Evolutionary conservation across 1,140 invertebrate genomes (phyloP).

Genomic region (Ceratoteleas bidentatus): DNA sequence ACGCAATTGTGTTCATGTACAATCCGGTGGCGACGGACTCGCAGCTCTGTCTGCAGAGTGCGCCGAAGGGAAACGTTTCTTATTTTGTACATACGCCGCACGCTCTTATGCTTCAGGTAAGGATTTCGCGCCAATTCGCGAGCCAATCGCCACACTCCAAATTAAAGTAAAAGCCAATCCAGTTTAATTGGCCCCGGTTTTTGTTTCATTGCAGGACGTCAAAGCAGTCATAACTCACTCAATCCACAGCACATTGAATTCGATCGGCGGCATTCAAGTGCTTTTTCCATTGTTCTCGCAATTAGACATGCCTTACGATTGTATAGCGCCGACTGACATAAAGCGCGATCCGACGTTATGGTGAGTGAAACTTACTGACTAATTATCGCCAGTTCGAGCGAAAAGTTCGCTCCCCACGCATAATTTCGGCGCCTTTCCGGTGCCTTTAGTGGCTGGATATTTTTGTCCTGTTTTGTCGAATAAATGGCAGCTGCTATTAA

Average conservation of each 20-base stretch:
- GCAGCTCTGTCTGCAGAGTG: conserved; percentile 98
- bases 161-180: not conserved
- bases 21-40: conserved; percentile 99
- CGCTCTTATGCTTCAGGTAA: conserved; percentile 98
- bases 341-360: conserved; percentile 93
- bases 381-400: no score
- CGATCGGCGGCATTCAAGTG: conserved; percentile 99
- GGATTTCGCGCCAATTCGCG: not conserved
- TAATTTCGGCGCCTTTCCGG: no score
- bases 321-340: conserved; percentile 86
- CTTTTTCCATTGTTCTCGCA: conserved; percentile 99
- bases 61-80: conserved; percentile 96
- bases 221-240: conserved; percentile 99
- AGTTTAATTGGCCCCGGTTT: not conserved
- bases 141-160: no score
- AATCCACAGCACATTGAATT: conserved; percentile 99
- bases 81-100: conserved; percentile 99
- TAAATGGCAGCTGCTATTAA: no score
- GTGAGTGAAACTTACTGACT: conserved; percentile 78
- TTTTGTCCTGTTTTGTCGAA: no score
- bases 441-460: no score
- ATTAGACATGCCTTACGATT: conserved; percentile 95
- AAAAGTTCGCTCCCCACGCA: no score
- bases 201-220: conserved; percentile 89
- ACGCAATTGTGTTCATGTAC: conserved; percentile 99